phyloP scores from a whole-genome alignment of 2,888 invertebrate species.

The Amiota communis region DNA sequence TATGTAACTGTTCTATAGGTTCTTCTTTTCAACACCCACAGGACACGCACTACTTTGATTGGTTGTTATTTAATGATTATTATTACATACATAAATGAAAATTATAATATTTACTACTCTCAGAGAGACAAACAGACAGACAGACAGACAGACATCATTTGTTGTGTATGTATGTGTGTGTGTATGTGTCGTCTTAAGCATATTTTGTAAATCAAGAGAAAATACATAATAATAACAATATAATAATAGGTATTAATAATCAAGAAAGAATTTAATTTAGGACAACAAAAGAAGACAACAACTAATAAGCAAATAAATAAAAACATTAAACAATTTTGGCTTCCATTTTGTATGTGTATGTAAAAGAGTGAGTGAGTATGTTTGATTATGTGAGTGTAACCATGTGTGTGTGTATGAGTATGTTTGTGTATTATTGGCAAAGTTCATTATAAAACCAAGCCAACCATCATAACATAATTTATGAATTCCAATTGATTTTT shows the following conservation, averaged over 20 bases:
- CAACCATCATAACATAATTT: background rate
- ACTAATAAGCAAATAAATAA: too few species aligned
- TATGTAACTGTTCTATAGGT: background rate
- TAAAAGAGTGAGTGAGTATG: background rate
- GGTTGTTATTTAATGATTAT: conserved; percentile 51
- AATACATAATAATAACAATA: background rate
- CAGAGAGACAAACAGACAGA: too few species aligned
- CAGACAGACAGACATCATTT: too few species aligned
- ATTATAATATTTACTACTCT: too few species aligned
- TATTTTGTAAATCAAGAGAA: background rate
- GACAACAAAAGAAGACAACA: background rate
- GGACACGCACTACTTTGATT: conserved; percentile 52
- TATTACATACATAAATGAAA: background rate
- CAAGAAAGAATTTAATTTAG: conserved; percentile 1
- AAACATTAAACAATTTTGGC: background rate
- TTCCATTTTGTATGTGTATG: conserved; percentile 18
- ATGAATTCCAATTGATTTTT: too few species aligned
- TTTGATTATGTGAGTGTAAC: too few species aligned
- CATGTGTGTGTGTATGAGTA: too few species aligned
- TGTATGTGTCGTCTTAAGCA: too few species aligned
- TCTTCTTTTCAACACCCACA: background rate
- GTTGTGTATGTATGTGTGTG: too few species aligned
- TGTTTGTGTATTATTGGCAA: too few species aligned
- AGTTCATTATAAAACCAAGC: background rate
- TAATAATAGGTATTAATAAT: background rate